Percentiles rank a stretch among this genome's conserved stretches.
phyloP scores from a whole-genome alignment of 1,140 invertebrate genomes.

The Dufourea novaeangliae region DNA sequence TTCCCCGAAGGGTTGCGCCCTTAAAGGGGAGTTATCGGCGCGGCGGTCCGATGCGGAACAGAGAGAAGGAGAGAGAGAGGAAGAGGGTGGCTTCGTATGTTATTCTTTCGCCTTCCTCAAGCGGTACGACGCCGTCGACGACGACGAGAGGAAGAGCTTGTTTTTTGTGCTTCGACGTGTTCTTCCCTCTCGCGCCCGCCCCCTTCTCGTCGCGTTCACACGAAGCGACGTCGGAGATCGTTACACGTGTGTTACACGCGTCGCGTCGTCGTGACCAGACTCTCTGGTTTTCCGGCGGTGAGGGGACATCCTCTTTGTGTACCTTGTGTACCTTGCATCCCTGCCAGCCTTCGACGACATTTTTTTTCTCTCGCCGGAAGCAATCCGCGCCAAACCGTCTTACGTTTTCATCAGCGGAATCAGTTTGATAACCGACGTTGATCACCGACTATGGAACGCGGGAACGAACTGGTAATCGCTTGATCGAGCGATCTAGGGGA shows the following conservation, averaged over 20 bases:
- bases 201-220: not conserved
- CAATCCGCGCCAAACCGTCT: not conserved
- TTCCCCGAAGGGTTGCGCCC: constrained; percentile 23
- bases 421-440: constrained; percentile 13
- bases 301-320: constrained; percentile 11
- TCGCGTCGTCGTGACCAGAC: constrained; percentile 26
- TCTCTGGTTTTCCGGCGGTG: not conserved
- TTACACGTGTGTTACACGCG: constrained; percentile 28
- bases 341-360: not conserved
- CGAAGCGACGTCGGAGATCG: constrained; percentile 23
- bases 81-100: constrained; percentile 2
- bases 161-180: constrained; percentile 19
- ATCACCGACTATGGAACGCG: constrained; percentile 29
- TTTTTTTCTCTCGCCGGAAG: constrained; percentile 17
- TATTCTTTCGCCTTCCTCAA: constrained; percentile 31
- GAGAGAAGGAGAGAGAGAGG: not conserved
- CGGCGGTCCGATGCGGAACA: constrained; percentile 1
- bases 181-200: not conserved
- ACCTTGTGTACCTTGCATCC: constrained; percentile 24
- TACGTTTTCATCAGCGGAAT: constrained; percentile 29
- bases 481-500: constrained; percentile 31
- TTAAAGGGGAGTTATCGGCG: constrained; percentile 36
- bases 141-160: constrained; percentile 3
- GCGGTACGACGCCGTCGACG: not conserved
- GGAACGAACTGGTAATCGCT: constrained; percentile 32